Conservation (phyloP, 2,888 invertebrate species). For the Nomada hirtipes region DNA sequence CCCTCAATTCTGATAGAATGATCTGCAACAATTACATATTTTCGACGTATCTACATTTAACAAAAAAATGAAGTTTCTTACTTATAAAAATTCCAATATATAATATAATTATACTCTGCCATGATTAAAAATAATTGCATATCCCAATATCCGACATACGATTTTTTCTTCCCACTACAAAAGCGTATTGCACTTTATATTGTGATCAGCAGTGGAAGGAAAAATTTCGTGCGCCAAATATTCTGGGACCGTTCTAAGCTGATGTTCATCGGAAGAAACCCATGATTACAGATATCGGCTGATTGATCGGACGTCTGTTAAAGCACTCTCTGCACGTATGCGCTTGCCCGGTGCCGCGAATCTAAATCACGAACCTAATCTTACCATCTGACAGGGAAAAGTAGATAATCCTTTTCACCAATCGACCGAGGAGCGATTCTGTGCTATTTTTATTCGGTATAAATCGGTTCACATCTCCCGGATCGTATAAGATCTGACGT, state of each 20-base stretch:
- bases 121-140: not conserved
- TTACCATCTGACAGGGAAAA: conserved; percentile 75
- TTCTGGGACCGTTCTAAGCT: conserved; percentile 12
- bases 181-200: not conserved
- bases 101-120: too few relatives aligned
- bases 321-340: conserved; percentile 66
- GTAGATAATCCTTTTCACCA: conserved; percentile 71
- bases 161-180: not conserved
- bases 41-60: too few relatives aligned
- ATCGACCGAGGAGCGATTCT: conserved; percentile 54
- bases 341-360: conserved; percentile 54
- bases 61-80: too few relatives aligned
- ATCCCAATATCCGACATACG: not conserved
- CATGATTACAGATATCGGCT: conserved; percentile 74
- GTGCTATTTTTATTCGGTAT: conserved; percentile 49
- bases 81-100: too few relatives aligned
- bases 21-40: too few relatives aligned
- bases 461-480: conserved; percentile 29
- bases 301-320: conserved; percentile 67
- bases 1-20: too few relatives aligned
- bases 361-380: conserved; percentile 78
- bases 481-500: conserved; percentile 16
- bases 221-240: not conserved
- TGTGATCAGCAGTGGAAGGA: not conserved
- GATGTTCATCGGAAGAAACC: conserved; percentile 44